Base-by-base conservation (phyloP, 2,888 invertebrate genomes). In the Parnassius smintheus region DNA sequence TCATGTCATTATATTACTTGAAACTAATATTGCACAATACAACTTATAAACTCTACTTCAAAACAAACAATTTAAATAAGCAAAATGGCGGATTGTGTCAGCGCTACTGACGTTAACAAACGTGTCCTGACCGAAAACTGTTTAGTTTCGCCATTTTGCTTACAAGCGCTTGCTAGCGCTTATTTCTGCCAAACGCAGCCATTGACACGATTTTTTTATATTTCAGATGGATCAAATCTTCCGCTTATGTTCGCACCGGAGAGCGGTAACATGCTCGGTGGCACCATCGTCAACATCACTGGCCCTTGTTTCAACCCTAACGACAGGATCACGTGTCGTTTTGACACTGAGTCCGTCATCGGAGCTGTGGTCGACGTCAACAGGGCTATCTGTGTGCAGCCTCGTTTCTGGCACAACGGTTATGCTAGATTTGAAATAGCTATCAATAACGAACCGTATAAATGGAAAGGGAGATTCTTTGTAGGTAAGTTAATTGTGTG, bases 231-330 rank as follows among this genome's bases (percentile, higher is more conserved):
- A 18, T 95, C 96, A 0, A 94, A 96, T 81, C 93, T 98, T 63
- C 96, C 96, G 0, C 83, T 98, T 59, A 94, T 96, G 72, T 98
- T 98, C 75, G 98, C 98, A 0, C 98, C 98, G 0, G 98, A 98
- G 83, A 97, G 97, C 77, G 99, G 98, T 4, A 98, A 97, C 82
- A 99, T 99, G 99, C 92, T 99, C 69, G 99, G 99, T 2, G 99
- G 99, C 1, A 97, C 98, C 0, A 95, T 98, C 60, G 97, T 99
- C 49, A 98, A 99, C 80, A 96, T 99, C 64, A 98, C 99, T 0
- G 99, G 99, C 0, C 98, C 98, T 2, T 99, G 99, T 81, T 97
- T 99, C 80, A 93, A 95, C 69, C 93, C 93, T 0, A 92, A 92
- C 1, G 95, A 96, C 73, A 94, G 95, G 70, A 94, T 98, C 56